Conservation (phyloP, 2,888 invertebrate genomes). For the Sarcophaga variegata region DNA sequence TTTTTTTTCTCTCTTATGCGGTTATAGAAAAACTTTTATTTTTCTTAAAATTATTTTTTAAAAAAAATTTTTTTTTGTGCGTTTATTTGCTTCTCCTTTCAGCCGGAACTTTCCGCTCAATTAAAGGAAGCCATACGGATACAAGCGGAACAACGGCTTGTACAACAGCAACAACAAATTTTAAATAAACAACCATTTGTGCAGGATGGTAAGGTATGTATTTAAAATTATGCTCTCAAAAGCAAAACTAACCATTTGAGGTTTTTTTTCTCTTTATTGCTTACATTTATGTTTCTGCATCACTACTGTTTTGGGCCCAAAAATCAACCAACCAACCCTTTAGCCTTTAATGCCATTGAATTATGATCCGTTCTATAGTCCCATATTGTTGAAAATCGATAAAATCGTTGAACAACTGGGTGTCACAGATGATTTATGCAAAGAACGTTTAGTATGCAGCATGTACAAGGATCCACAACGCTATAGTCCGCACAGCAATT, state of each 20-base stretch:
- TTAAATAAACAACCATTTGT: constrained; percentile 82
- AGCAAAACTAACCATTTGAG: background rate
- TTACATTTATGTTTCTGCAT: background rate
- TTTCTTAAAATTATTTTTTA: background rate
- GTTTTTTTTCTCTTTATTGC: constrained; percentile 10
- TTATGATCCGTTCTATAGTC: constrained; percentile 88
- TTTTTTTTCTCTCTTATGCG: background rate
- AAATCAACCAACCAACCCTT: background rate
- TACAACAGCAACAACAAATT: constrained; percentile 85
- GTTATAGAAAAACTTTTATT: background rate
- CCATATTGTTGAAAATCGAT: constrained; percentile 90
- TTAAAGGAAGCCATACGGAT: constrained; percentile 84
- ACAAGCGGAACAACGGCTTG: constrained; percentile 84
- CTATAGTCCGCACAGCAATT: constrained; percentile 93
- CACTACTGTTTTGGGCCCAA: background rate
- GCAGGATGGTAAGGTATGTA: constrained; percentile 79
- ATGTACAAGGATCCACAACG: constrained; percentile 92
- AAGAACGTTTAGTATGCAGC: constrained; percentile 90
- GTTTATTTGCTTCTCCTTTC: constrained; percentile 15
- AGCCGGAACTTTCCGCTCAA: constrained; percentile 82
- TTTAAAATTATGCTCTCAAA: too few relatives aligned
- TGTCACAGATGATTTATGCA: constrained; percentile 87
- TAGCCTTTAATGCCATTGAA: constrained; percentile 81
- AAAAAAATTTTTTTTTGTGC: background rate
- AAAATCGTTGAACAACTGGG: constrained; percentile 88